Evolutionary conservation across 2,888 invertebrate genomes (phyloP).

Genomic region (Celastrina argiolus): DNA sequence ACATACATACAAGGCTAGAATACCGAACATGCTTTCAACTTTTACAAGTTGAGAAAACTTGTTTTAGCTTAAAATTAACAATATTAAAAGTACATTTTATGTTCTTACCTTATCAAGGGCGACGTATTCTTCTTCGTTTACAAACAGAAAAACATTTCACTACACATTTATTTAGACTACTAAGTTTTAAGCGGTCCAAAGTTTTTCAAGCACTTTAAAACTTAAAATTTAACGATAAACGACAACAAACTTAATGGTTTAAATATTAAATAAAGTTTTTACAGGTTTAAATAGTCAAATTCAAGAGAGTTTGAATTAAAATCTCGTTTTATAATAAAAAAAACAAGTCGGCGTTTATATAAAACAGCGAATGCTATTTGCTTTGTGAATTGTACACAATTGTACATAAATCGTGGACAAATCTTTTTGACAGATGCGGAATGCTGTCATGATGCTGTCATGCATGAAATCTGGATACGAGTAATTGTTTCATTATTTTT

Average conservation of each 20-base stretch:
- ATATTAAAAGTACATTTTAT: background rate
- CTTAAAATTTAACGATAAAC: background rate
- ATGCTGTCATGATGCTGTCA: background rate
- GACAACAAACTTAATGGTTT: background rate
- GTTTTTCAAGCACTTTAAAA: conserved; percentile 16
- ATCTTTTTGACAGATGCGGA: background rate
- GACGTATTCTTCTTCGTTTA: background rate
- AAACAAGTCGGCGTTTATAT: conserved; percentile 13
- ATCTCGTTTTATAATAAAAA: background rate
- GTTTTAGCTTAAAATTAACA: conserved; percentile 9
- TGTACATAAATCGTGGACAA: background rate
- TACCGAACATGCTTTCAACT: conserved; percentile 9
- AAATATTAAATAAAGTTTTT: background rate
- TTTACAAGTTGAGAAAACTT: conserved; percentile 14
- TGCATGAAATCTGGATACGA: too few relatives aligned
- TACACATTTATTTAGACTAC: background rate
- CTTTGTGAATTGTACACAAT: too few relatives aligned
- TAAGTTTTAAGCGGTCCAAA: background rate
- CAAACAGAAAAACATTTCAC: conserved; percentile 9
- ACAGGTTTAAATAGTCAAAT: background rate
- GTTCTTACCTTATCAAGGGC: conserved; percentile 18
- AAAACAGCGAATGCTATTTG: background rate
- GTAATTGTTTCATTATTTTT: too few relatives aligned
- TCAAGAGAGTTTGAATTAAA: background rate
- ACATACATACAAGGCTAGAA: conserved; percentile 20